Evolutionary conservation across 2,888 invertebrate genomes (phyloP).

Genomic region (Hypercompe scribonia): DNA sequence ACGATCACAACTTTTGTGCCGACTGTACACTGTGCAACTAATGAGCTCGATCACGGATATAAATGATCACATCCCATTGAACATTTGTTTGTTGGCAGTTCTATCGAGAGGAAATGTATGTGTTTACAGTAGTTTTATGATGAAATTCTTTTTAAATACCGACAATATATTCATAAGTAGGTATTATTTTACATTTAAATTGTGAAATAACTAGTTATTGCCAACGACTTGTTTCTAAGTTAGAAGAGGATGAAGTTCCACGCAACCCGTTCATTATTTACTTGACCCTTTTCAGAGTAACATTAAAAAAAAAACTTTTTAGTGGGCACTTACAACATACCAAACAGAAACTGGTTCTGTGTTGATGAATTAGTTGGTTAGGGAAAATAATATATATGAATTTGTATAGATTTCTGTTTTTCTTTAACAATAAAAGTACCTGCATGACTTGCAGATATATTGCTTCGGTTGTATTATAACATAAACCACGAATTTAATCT

Average conservation of each 20-base stretch:
- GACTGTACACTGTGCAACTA: slow-evolving; percentile 65
- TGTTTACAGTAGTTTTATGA: neutral
- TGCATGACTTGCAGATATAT: neutral
- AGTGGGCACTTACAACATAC: too few species aligned
- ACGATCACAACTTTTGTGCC: slow-evolving; percentile 72
- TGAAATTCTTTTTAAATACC: neutral
- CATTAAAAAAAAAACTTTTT: too few species aligned
- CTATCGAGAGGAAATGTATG: neutral
- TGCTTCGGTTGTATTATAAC: neutral
- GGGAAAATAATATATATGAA: too few species aligned
- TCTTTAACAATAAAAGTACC: neutral
- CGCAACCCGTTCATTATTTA: too few species aligned
- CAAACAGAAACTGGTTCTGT: too few species aligned
- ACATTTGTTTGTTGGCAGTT: slow-evolving; percentile 29
- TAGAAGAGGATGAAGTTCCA: too few species aligned
- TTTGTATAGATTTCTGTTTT: too few species aligned
- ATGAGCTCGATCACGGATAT: slow-evolving; percentile 74
- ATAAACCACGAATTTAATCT: neutral
- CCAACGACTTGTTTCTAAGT: too few species aligned
- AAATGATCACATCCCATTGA: slow-evolving; percentile 34
- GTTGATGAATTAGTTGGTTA: too few species aligned
- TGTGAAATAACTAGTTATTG: too few species aligned
- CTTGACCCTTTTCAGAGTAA: too few species aligned
- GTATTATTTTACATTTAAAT: too few species aligned
- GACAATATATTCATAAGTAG: neutral